Evolutionary conservation across 2,113 vertebrate genomes (phyloP).

Genomic region (Forbesichthys papilliferus): DNA sequence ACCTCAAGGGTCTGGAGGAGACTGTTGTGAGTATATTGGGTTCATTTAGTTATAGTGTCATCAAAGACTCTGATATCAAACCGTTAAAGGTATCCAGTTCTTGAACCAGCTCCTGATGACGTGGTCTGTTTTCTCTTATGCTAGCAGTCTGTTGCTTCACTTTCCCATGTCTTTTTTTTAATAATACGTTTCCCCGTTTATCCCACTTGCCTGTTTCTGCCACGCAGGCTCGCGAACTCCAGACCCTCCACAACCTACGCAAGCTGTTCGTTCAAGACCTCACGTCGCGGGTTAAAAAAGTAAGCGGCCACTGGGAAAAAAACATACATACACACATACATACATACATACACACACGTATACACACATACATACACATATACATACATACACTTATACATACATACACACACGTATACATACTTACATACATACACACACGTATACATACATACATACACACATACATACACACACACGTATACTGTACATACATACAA

Average conservation of each 20-base stretch:
- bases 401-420: no score
- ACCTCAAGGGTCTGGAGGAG: conserved; percentile 92
- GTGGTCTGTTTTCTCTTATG: not conserved
- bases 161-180: not conserved
- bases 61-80: no score
- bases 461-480: no score
- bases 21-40: conserved; percentile 84
- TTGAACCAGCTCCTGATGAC: no score
- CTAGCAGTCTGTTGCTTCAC: not conserved
- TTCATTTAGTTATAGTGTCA: no score
- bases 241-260: conserved; percentile 96
- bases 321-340: not conserved
- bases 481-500: no score
- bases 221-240: conserved; percentile 87
- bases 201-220: conserved; percentile 24
- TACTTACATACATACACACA: no score
- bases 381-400: no score
- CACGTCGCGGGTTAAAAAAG: conserved; percentile 94
- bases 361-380: no score
- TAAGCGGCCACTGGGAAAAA: conserved; percentile 43
- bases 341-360: no score
- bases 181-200: conserved; percentile 4
- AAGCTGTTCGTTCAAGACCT: conserved; percentile 97
- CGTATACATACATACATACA: no score
- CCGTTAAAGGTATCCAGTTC: no score